Evolutionary conservation across 2,797 vertebrate species (phyloP).

Genomic region (Hephaestus fuliginosus): DNA sequence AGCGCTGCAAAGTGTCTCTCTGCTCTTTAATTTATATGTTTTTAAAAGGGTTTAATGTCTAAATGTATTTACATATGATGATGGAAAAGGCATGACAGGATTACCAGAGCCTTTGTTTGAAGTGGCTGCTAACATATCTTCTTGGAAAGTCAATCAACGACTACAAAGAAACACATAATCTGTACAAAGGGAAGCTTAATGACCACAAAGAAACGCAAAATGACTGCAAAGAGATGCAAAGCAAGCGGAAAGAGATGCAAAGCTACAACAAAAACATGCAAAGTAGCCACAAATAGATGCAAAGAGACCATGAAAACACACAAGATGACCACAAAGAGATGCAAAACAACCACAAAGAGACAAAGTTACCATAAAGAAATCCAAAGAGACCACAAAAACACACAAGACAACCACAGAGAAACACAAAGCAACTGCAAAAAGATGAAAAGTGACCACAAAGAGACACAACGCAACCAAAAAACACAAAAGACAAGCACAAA

Average conservation of each 20-base stretch:
- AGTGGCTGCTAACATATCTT: background rate
- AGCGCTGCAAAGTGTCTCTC: conserved; percentile 47
- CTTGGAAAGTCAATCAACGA: background rate
- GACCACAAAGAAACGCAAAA: no score
- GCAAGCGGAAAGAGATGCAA: background rate
- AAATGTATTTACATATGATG: conserved; percentile 39
- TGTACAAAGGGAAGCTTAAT: background rate
- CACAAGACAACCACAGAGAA: background rate
- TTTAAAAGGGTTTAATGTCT: conserved; percentile 38
- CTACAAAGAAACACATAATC: background rate
- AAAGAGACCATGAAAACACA: background rate
- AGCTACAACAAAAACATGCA: no score
- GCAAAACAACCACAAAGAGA: background rate
- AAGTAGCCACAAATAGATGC: no score
- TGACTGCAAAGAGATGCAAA: background rate
- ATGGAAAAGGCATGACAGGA: conserved; percentile 29
- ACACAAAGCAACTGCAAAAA: background rate
- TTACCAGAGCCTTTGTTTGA: conserved; percentile 4
- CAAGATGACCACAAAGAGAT: background rate
- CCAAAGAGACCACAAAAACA: background rate
- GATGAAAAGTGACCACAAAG: background rate
- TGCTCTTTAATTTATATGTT: conserved; percentile 38
- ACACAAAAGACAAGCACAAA: background rate
- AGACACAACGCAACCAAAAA: background rate
- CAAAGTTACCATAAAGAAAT: background rate